A percentile compares a stretch with the other conserved stretches of the same genome.
phyloP scores from a whole-genome alignment of 2,888 invertebrate genomes.

The Timema cristinae region DNA sequence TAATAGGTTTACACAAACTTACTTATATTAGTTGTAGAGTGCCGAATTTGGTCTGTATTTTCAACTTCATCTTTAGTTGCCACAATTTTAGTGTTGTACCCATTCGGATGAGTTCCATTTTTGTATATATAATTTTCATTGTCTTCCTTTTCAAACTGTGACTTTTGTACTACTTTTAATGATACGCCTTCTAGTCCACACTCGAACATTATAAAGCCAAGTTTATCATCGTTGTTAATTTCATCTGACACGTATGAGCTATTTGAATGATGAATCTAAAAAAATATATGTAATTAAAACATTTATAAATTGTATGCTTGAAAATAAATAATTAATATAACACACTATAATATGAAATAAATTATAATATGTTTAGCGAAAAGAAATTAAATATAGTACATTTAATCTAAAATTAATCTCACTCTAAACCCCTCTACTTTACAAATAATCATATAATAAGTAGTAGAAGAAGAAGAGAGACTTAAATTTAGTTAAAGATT shows the following conservation, averaged over 20 bases:
- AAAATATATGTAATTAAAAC: background rate
- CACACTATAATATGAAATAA: too few species aligned
- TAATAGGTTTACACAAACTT: background rate
- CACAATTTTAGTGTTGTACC: conserved; percentile 42
- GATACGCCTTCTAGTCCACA: conserved; percentile 89
- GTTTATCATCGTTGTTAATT: conserved; percentile 52
- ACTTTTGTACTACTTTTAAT: conserved; percentile 70
- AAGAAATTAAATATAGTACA: too few species aligned
- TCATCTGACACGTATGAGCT: conserved; percentile 31
- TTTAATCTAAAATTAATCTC: too few species aligned
- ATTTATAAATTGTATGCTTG: conserved; percentile 39
- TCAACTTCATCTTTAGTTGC: conserved; percentile 46
- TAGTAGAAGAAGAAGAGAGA: too few species aligned
- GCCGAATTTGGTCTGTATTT: conserved; percentile 36
- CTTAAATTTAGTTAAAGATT: too few species aligned
- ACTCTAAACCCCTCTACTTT: too few species aligned
- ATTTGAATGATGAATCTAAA: conserved; percentile 16
- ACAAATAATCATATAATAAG: too few species aligned
- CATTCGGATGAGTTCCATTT: conserved; percentile 40
- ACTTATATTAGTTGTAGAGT: background rate
- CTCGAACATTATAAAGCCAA: conserved; percentile 96
- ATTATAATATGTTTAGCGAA: too few species aligned
- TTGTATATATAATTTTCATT: conserved; percentile 42
- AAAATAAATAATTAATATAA: too few species aligned
- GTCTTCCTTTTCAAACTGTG: conserved; percentile 71